Evolutionary conservation across 2,113 vertebrate genomes (phyloP), one percentile per base, ranked within the genome.

Genomic region (Silurus asotus): DNA sequence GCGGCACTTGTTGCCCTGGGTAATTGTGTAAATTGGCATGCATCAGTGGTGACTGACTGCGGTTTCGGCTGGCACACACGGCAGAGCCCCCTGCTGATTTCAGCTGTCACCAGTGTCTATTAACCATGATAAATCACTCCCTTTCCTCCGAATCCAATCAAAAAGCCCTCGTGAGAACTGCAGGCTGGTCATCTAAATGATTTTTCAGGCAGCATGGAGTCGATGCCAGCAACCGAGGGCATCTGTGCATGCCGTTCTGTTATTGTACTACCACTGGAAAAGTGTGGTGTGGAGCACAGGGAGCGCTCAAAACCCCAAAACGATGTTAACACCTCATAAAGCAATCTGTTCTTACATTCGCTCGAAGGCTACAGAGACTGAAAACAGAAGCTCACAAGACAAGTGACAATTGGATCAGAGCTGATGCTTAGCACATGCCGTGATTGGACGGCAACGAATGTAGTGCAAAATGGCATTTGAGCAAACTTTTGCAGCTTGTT

Each of bases 71-170:
- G 93, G 92, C 92, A 90, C 87, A 49, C 37, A 82, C 88, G 80
- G 5, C 67, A 77, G 86, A 61, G 72, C 87, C 92, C 37, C 91
- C 56, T 84, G 86, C 93, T 91, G 93, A 91, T 93, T 93, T 65
- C 83, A 93, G 91, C 93, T 94, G 94, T 94, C 94, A 94, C 25
- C 86, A 5, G 15, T 83, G 28, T 93, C 93, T 92, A 93, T 95
- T 95, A 95, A 95, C 86, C 85, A 94, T 94, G 94, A 95, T 94
- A 91, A 94, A 95, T 94, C 91, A 91, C 93, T 90, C 87, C 87
- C 89, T 89, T 76, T 85, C 87, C 88, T 91, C 92, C 91, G 88
- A 90, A 91, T 92, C 93, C 92, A 94, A 95, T 95, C 93, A 93
- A 82, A 92, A 86, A 84, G 87, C 92, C 91, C 94, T 92, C 92